A percentile compares a stretch with the other conserved stretches of the same genome.
These are phyloP conservation scores for Corythaixoides concolor DNA, from an alignment of 2,113 vertebrate species.

Conservation along the genomic window DNA sequence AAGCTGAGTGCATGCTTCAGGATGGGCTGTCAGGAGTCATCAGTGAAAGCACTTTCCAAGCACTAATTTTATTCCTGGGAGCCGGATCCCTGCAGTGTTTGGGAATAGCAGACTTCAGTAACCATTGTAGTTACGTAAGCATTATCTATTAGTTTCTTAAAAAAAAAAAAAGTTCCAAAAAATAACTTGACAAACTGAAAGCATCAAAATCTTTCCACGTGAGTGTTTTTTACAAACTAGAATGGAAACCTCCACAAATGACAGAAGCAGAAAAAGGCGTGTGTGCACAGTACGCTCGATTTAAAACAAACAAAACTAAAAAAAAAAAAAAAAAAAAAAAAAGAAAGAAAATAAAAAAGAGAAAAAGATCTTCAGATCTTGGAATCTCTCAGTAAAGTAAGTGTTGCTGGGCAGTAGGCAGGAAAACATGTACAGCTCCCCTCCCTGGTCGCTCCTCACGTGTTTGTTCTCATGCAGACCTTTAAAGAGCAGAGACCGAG, in stretches of 20 bases:
- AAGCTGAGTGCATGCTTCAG: not conserved
- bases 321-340: too few species aligned
- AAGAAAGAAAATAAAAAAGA: too few species aligned
- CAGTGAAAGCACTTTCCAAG: not conserved
- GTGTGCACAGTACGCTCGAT: rapidly evolving
- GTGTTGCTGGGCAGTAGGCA: not conserved
- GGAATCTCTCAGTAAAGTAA: not conserved
- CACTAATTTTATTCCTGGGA: not conserved
- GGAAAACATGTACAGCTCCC: not conserved
- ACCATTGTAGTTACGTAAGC: rapidly evolving
- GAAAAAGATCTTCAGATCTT: not conserved
- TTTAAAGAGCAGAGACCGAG: not conserved
- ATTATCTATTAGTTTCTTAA: not conserved
- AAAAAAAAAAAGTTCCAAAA: not conserved
- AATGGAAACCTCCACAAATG: not conserved
- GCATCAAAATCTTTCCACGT: not conserved
- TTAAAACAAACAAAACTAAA: not conserved
- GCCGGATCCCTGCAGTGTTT: not conserved
- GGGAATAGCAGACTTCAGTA: not conserved
- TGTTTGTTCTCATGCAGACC: not conserved
- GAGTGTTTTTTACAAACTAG: not conserved
- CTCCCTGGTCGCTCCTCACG: not conserved
- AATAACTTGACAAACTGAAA: not conserved
- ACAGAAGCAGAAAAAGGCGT: not conserved
- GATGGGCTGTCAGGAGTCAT: not conserved